phyloP scores from a whole-genome alignment of 53 echinoderm and acorn worm genomes.

The Luidia sarsii region DNA sequence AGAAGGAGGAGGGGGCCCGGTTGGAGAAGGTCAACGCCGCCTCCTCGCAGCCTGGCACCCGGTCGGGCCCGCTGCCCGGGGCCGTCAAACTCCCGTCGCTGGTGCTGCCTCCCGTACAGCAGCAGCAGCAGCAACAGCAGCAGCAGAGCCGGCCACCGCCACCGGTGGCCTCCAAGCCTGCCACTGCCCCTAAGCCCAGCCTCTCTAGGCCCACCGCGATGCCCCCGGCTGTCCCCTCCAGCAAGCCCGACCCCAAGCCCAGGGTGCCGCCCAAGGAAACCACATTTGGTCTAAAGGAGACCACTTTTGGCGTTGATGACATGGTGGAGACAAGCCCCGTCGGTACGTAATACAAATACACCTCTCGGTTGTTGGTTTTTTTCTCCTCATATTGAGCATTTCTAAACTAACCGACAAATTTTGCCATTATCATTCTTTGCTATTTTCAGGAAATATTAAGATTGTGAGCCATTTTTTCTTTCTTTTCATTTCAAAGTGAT shows the following conservation, averaged over 20 bases:
- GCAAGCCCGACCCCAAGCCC: slow-evolving; percentile 14
- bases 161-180: not conserved
- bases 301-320: slow-evolving; percentile 79
- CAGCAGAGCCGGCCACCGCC: slow-evolving; percentile 21
- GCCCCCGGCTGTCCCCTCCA: slow-evolving; percentile 17
- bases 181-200: slow-evolving; percentile 11
- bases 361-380: too few relatives aligned
- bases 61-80: slow-evolving; percentile 4
- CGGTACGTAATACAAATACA: too few relatives aligned
- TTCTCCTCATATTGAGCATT: too few relatives aligned
- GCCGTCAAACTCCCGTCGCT: slow-evolving; percentile 34
- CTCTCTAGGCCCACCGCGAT: not conserved
- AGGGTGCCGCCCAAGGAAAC: slow-evolving; percentile 25
- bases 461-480: too few relatives aligned
- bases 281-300: slow-evolving; percentile 60
- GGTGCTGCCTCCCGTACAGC: slow-evolving; percentile 48
- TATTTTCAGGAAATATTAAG: too few relatives aligned
- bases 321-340: slow-evolving; percentile 28
- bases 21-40: slow-evolving; percentile 52
- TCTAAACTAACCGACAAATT: too few relatives aligned
- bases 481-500: too few relatives aligned
- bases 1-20: slow-evolving; percentile 13
- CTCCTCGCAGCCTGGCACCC: slow-evolving; percentile 22
- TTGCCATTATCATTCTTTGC: too few relatives aligned
- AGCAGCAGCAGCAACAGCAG: too few relatives aligned